Conservation (phyloP, 2,797 vertebrate genomes). For the Scarus forsteni region DNA sequence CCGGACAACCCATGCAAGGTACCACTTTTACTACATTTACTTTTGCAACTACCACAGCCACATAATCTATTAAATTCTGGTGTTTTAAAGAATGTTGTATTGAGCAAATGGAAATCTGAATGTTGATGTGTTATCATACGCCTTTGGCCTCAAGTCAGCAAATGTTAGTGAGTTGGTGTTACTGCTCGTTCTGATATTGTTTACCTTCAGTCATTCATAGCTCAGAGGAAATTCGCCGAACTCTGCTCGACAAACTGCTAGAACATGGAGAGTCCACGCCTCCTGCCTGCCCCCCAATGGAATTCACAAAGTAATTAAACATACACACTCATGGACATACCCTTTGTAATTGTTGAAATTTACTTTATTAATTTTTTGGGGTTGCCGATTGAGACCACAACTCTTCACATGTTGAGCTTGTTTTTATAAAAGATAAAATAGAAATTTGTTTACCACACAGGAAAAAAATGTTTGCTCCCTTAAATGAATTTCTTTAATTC, state of each 20-base stretch:
- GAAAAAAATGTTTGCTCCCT: too few relatives aligned
- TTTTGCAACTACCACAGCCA: slow-evolving; percentile 2
- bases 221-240: slow-evolving; percentile 74
- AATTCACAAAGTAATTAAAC: slow-evolving; percentile 71
- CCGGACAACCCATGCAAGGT: slow-evolving; percentile 85
- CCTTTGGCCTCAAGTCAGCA: too few relatives aligned
- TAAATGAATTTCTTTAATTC: too few relatives aligned
- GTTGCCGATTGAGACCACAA: too few relatives aligned
- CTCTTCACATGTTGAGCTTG: too few relatives aligned
- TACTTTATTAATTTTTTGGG: too few relatives aligned
- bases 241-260: slow-evolving; percentile 83
- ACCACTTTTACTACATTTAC: slow-evolving; percentile 21
- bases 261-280: slow-evolving; percentile 88
- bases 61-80: not conserved
- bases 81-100: not conserved
- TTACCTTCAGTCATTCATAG: slow-evolving; percentile 73
- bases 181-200: not conserved
- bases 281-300: slow-evolving; percentile 82
- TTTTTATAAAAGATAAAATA: too few relatives aligned
- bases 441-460: too few relatives aligned
- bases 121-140: too few relatives aligned
- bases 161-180: not conserved
- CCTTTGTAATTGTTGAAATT: not conserved
- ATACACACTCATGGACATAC: not conserved
- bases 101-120: too few relatives aligned